Conservation (phyloP, 2,797 vertebrate genomes). For the Hipposideros larvatus region DNA sequence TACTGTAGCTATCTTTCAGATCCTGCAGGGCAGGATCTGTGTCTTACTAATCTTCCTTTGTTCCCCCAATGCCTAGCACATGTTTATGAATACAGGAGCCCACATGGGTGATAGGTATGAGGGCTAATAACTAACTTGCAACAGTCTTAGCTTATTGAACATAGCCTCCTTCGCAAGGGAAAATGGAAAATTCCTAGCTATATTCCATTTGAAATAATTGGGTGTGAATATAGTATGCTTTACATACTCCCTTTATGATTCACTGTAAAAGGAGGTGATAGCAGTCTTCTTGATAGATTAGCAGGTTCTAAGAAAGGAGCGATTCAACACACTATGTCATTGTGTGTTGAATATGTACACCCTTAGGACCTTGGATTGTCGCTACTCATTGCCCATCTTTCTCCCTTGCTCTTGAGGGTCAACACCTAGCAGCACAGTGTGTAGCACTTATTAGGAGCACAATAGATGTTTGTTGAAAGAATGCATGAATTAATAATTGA, state of each 20-base stretch:
- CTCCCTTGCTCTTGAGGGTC: conserved; percentile 1
- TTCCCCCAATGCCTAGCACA: not conserved
- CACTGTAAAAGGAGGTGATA: conserved; percentile 28
- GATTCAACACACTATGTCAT: not conserved
- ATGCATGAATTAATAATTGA: conserved; percentile 36
- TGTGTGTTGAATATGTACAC: not conserved
- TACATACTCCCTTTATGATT: conserved; percentile 12
- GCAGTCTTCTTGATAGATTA: conserved; percentile 39
- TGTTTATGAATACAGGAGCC: not conserved
- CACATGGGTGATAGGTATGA: not conserved
- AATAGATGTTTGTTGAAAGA: conserved; percentile 34
- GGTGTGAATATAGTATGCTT: conserved; percentile 31
- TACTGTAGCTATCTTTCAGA: not conserved
- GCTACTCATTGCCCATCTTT: not conserved
- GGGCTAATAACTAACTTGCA: not conserved
- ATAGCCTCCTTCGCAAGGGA: not conserved
- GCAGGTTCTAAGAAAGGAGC: not conserved
- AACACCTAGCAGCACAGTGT: not conserved
- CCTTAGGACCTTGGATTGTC: conserved; percentile 1
- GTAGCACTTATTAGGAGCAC: not conserved
- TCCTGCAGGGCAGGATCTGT: not conserved
- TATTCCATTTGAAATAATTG: conserved; percentile 29
- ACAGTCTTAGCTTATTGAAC: conserved; percentile 9
- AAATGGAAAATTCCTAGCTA: not conserved
- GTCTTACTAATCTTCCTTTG: conserved; percentile 17